Base-by-base conservation (phyloP, 2,797 vertebrate genomes). In the Bryconaethiops microstoma region DNA sequence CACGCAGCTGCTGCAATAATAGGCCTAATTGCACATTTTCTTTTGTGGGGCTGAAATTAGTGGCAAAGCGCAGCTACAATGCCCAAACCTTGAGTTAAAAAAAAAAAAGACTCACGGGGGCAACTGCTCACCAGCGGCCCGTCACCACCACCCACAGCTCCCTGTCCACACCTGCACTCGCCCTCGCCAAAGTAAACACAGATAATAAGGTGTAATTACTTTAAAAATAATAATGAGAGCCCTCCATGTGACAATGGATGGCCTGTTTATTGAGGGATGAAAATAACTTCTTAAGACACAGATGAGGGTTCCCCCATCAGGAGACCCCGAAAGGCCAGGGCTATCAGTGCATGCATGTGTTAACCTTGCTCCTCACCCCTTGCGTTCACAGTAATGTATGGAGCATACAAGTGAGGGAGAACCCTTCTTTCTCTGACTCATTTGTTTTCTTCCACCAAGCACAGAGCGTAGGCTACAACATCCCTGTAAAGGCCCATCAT, bases 161-260 rank as follows among this genome's bases (percentile, higher is more conserved):
- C 93, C 93, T 92, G 93, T 90, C 94, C 95, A 97, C 97, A 98
- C 97, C 97, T 99, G 97, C 96, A 94, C 92, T 92, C 95, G 88
- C 92, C 93, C 93, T 92, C 89, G 94, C 95, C 95, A 97, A 97
- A 95, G 96, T 97, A 98, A 99, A 98, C 95, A 97, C 94, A 94
- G 94, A 96, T 96, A 99, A 97, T 96, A 96, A 96, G 95, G 92
- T 93, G 93, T 97, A 98, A 99, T 98, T 98, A 96, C 96, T 95
- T 95, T 91, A 93, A 96, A 97, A 97, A 97, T 96, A 97, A 95
- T 95, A 95, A 94, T 88, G 89, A 95, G 94, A 90, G 88, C 93
- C 93, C 94, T 92, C 90, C 88, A 94, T 90, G 94, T 95, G 96
- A 96, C 96, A 97, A 96, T 94, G 94, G 85, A 69, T 90, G 92